Evolutionary conservation across 2,888 invertebrate species (phyloP).

Genomic region (Amblyjoppa proteus): DNA sequence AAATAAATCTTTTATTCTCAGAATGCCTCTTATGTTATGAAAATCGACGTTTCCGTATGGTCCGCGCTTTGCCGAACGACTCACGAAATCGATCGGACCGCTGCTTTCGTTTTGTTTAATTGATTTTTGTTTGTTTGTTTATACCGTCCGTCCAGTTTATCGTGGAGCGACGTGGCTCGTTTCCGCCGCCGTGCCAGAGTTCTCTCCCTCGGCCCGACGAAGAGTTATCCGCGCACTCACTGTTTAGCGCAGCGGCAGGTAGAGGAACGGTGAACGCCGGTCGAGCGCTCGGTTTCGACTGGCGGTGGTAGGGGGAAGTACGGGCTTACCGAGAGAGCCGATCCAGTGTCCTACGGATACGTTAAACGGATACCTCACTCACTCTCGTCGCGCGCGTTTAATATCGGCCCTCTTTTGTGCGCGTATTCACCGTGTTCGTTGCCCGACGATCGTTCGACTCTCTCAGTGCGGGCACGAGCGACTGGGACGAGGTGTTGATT

Average conservation of each 20-base stretch:
- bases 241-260: slow-evolving; percentile 52
- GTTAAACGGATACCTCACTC: background rate
- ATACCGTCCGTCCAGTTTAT: background rate
- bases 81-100: no score
- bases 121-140: background rate
- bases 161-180: background rate
- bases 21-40: background rate
- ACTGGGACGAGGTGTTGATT: slow-evolving; percentile 13
- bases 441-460: slow-evolving; percentile 7
- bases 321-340: slow-evolving; percentile 12
- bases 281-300: slow-evolving; percentile 44
- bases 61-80: no score
- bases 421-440: background rate
- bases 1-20: background rate
- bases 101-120: background rate
- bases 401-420: slow-evolving; percentile 2
- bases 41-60: background rate
- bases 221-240: slow-evolving; percentile 42
- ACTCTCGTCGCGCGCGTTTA: background rate
- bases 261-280: slow-evolving; percentile 45
- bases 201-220: background rate
- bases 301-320: slow-evolving; percentile 17
- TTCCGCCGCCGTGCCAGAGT: background rate
- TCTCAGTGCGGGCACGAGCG: slow-evolving; percentile 63
- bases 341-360: slow-evolving; percentile 6